phyloP scores from a whole-genome alignment of 2,113 vertebrate species.

The Pelusios castaneus region DNA sequence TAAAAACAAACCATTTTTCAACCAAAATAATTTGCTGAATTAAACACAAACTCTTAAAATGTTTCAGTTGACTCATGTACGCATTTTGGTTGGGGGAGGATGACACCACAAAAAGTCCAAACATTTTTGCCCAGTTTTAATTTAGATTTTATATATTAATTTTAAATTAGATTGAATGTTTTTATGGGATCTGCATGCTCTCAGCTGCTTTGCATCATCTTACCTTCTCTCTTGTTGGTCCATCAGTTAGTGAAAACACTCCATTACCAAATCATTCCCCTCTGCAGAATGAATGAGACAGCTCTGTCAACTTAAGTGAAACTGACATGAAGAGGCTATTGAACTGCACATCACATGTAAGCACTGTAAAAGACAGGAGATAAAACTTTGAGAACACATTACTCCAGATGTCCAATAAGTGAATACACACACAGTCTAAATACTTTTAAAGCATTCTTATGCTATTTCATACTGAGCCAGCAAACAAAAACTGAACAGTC shows the following conservation, averaged over 20 bases:
- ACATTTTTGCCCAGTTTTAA: neutral
- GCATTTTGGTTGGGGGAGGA: neutral
- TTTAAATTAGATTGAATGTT: neutral
- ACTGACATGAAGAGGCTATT: neutral
- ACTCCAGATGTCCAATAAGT: slow-evolving; percentile 2
- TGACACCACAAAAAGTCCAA: neutral
- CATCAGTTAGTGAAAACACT: slow-evolving; percentile 80
- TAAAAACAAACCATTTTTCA: neutral
- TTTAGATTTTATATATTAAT: neutral
- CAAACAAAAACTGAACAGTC: slow-evolving; percentile 53
- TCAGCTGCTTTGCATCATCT: slow-evolving; percentile 31
- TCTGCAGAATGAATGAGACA: slow-evolving; percentile 31
- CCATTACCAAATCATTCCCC: slow-evolving; percentile 74
- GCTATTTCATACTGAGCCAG: slow-evolving; percentile 49
- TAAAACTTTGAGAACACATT: slow-evolving; percentile 3
- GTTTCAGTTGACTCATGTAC: neutral
- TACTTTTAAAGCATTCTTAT: no score
- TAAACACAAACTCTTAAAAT: neutral
- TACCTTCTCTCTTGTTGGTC: slow-evolving; percentile 84
- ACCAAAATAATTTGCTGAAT: neutral
- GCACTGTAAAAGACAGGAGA: neutral
- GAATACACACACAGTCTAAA: no score
- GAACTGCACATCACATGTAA: neutral
- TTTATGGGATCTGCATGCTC: neutral
- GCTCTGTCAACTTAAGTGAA: slow-evolving; percentile 46